Conservation (phyloP, 2,888 invertebrate species). For the Caenorhabditis sulstoni region DNA sequence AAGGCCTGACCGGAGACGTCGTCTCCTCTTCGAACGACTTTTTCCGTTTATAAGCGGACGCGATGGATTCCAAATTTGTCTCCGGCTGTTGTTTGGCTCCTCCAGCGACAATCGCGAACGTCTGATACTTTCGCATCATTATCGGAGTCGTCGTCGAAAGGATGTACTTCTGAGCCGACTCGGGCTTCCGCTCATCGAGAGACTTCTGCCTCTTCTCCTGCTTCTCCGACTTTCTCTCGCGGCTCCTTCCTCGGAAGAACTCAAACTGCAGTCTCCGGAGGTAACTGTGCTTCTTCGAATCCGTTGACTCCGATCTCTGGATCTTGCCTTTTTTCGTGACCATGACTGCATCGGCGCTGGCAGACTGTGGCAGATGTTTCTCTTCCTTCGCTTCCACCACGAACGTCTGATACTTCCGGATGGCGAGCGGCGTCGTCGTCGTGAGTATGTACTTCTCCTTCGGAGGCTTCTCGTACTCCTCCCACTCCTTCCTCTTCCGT, state of each 20-base stretch:
- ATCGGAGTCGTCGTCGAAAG: conserved; percentile 59
- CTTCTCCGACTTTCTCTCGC: conserved; percentile 49
- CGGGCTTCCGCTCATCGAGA: conserved; percentile 56
- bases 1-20: conserved; percentile 37
- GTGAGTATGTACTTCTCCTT: conserved; percentile 62
- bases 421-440: conserved; percentile 61
- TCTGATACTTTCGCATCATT: conserved; percentile 62
- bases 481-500: conserved; percentile 47
- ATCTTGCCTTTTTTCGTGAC: conserved; percentile 47
- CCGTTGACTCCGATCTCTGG: conserved; percentile 48
- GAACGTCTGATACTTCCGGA: conserved; percentile 65
- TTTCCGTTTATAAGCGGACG: conserved; percentile 29
- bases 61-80: conserved; percentile 38
- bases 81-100: conserved; percentile 15
- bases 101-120: conserved; percentile 55
- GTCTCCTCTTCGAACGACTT: conserved; percentile 45
- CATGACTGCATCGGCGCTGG: conserved; percentile 39
- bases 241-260: conserved; percentile 57
- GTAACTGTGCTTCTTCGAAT: conserved; percentile 61
- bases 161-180: conserved; percentile 59
- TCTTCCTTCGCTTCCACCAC: conserved; percentile 59
- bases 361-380: conserved; percentile 28
- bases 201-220: conserved; percentile 51
- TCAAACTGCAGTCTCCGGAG: conserved; percentile 57
- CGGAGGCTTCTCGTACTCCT: conserved; percentile 46